Conservation (phyloP, 1,140 invertebrate species). For the Ostrea edulis region DNA sequence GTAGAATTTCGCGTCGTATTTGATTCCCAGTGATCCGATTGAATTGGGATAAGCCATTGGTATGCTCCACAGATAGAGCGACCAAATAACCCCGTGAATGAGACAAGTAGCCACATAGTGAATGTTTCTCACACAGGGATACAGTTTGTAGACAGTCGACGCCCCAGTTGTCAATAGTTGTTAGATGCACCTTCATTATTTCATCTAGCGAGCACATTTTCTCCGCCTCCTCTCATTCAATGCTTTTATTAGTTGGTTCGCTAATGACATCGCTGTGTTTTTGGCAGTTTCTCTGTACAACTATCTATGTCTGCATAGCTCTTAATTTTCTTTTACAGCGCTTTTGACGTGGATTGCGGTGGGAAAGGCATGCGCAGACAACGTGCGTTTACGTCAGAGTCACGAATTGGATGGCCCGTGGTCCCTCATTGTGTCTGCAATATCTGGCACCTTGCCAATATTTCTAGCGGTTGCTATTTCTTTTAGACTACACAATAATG, state of each 20-base stretch:
- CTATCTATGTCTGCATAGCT: neutral
- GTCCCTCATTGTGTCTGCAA: slow-evolving; percentile 31
- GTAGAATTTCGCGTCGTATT: no score
- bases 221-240: neutral
- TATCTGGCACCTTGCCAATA: slow-evolving; percentile 24
- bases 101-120: no score
- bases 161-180: neutral
- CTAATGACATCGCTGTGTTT: neutral
- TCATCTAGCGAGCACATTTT: neutral
- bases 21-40: no score
- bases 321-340: neutral
- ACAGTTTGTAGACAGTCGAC: no score
- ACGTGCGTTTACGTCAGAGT: neutral
- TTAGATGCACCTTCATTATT: slow-evolving; percentile 15
- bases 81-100: no score
- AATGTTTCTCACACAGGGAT: no score
- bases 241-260: neutral
- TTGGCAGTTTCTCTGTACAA: neutral
- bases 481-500: slow-evolving; percentile 24
- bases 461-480: neutral
- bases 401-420: slow-evolving; percentile 17
- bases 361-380: neutral
- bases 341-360: slow-evolving; percentile 36
- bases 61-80: no score
- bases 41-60: no score